Conservation (phyloP, 2,888 invertebrate genomes). For the Eristalis pertinax region DNA sequence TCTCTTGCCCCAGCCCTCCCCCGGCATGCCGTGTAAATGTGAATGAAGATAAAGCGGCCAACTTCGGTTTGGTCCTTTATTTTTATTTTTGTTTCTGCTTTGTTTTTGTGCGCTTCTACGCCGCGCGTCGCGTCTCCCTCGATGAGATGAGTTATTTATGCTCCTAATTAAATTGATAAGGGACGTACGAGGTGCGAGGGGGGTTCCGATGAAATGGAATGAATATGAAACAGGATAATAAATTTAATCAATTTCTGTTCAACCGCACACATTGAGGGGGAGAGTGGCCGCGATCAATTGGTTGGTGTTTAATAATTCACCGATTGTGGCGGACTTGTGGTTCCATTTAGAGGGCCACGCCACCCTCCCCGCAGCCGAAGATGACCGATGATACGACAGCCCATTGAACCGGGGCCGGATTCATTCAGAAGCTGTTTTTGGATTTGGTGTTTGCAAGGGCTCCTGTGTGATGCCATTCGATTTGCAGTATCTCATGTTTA, state of each 20-base stretch:
- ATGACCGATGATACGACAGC: background rate
- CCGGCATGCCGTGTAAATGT: conserved; percentile 45
- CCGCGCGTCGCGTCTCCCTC: background rate
- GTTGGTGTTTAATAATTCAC: conserved; percentile 67
- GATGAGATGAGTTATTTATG: conserved; percentile 58
- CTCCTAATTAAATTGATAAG: conserved; percentile 65
- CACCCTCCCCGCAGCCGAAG: background rate
- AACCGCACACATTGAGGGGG: conserved; percentile 42
- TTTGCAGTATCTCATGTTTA: conserved; percentile 58
- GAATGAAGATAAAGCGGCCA: conserved; percentile 52
- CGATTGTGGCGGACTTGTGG: conserved; percentile 15
- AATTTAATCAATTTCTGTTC: conserved; percentile 66
- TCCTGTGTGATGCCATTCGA: conserved; percentile 50
- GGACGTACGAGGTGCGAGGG: conserved; percentile 25
- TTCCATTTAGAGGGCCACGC: background rate
- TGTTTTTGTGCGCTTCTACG: conserved; percentile 7
- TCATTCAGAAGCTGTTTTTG: conserved; percentile 7
- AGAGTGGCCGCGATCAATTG: conserved; percentile 48
- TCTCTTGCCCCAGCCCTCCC: background rate
- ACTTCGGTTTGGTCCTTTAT: conserved; percentile 24
- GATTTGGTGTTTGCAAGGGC: conserved; percentile 36
- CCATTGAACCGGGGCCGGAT: conserved; percentile 11
- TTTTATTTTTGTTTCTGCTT: background rate
- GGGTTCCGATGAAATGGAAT: background rate
- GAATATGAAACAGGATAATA: conserved; percentile 67